Percentiles rank a stretch among this genome's conserved stretches.
Conservation (phyloP, 2,797 vertebrate genomes). For the Sylvilagus floridanus region DNA sequence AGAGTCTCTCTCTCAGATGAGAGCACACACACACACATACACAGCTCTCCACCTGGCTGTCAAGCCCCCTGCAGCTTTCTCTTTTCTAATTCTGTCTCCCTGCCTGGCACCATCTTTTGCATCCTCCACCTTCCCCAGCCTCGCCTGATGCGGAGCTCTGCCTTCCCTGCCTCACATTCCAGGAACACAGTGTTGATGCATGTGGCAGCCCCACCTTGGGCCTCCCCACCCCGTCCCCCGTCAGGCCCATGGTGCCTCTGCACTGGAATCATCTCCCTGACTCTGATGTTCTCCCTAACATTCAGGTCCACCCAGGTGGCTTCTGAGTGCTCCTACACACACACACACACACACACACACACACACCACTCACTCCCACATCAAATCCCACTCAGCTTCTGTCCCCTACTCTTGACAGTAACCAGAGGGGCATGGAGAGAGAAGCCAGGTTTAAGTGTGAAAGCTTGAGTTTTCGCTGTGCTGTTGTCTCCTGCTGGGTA, state of each 20-base stretch:
- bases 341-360: too few relatives aligned
- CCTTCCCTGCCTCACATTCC: background rate
- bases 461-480: background rate
- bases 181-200: background rate
- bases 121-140: background rate
- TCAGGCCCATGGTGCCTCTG: too few relatives aligned
- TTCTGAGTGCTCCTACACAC: background rate
- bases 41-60: background rate
- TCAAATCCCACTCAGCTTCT: background rate
- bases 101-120: background rate
- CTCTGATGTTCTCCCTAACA: background rate
- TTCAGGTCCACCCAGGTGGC: background rate
- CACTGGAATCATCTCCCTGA: background rate
- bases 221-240: background rate
- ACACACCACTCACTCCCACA: too few relatives aligned
- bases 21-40: background rate
- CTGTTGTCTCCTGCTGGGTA: constrained; percentile 21
- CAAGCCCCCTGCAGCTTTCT: background rate
- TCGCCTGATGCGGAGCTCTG: background rate
- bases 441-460: background rate
- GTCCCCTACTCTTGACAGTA: background rate
- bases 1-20: background rate
- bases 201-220: background rate
- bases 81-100: background rate
- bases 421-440: background rate